phyloP scores from a whole-genome alignment of 2,113 vertebrate species.

The Diadophis punctatus region DNA sequence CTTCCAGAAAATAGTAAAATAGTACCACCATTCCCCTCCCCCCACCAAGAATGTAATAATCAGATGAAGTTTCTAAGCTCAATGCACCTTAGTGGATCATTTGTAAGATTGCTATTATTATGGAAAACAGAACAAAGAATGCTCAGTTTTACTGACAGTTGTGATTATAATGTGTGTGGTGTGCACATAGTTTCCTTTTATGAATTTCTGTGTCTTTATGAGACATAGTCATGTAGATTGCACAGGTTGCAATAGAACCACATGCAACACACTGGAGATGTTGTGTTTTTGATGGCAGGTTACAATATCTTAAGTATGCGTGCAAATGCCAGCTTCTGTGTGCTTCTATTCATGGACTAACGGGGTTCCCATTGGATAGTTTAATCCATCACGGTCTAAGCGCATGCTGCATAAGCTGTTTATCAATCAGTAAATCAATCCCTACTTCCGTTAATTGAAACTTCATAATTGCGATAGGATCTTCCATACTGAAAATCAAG shows the following conservation, averaged over 20 bases:
- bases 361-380: background rate
- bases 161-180: constrained; percentile 39
- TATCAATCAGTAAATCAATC: background rate
- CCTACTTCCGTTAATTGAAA: background rate
- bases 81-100: constrained; percentile 17
- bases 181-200: constrained; percentile 17
- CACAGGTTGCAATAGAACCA: background rate
- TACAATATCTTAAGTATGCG: background rate
- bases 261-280: background rate
- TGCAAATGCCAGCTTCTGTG: background rate
- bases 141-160: constrained; percentile 34
- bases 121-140: constrained; percentile 23
- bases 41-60: constrained; percentile 1
- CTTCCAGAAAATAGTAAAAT: constrained; percentile 16
- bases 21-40: background rate
- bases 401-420: background rate
- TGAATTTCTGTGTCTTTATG: constrained; percentile 14
- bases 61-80: constrained; percentile 29
- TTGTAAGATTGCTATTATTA: constrained; percentile 32
- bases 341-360: background rate
- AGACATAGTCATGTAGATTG: background rate
- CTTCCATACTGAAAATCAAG: background rate
- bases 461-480: background rate
- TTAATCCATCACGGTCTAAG: background rate
- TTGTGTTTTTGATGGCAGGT: constrained; percentile 6